Conservation (phyloP, 2,888 invertebrate genomes). For the Drosophila nigritarsus region DNA sequence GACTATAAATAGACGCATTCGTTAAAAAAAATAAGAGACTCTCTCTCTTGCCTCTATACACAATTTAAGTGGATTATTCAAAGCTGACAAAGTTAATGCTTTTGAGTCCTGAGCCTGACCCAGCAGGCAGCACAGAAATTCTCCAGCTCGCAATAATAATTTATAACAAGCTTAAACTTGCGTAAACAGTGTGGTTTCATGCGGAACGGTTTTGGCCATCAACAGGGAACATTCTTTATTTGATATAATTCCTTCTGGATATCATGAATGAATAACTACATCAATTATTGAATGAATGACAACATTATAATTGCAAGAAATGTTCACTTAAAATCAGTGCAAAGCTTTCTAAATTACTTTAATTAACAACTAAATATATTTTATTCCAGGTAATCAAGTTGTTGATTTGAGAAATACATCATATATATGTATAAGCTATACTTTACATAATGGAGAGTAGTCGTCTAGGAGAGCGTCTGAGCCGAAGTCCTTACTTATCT, state of each 20-base stretch:
- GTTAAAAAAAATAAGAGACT: conserved; percentile 68
- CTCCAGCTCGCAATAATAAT: conserved; percentile 12
- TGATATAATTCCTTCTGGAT: background rate
- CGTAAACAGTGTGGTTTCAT: background rate
- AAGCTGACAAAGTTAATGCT: conserved; percentile 51
- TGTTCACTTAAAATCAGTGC: background rate
- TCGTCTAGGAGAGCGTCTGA: background rate
- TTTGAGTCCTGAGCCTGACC: conserved; percentile 5
- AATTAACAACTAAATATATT: background rate
- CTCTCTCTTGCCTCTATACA: conserved; percentile 26
- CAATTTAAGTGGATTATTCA: conserved; percentile 73
- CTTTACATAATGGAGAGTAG: background rate
- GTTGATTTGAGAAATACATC: background rate
- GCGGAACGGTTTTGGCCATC: background rate
- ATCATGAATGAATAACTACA: too few species aligned
- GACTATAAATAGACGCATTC: conserved; percentile 46
- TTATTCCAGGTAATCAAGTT: background rate
- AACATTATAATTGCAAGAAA: too few species aligned
- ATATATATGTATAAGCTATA: too few species aligned
- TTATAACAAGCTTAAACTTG: background rate
- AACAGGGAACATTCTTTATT: background rate
- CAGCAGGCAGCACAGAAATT: background rate
- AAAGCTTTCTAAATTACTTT: background rate
- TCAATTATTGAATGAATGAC: too few species aligned
- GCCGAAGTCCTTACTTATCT: background rate